These are phyloP conservation scores for Cyclopterus lumpus DNA, from an alignment of 2,797 vertebrate species.

Conservation along the genomic window DNA sequence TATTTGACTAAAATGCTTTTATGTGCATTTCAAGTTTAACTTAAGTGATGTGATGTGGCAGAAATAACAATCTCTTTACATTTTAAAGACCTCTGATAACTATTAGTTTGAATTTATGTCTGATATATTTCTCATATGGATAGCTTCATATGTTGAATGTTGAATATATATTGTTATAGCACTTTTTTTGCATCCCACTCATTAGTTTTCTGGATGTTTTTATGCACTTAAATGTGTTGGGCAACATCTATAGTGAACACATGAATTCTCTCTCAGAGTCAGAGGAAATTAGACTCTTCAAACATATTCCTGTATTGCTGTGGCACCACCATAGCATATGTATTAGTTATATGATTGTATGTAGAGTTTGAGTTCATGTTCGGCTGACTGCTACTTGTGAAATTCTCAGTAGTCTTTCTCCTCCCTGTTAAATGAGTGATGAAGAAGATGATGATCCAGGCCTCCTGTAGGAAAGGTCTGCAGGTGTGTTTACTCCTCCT, in stretches of 20 bases:
- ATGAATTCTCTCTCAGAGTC: not conserved
- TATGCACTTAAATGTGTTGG: not conserved
- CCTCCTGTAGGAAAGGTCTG: slow-evolving; percentile 66
- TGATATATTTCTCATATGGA: not conserved
- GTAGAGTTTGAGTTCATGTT: not conserved
- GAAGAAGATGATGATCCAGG: slow-evolving; percentile 72
- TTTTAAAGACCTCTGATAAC: not conserved
- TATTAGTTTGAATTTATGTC: not conserved
- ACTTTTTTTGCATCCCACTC: not conserved
- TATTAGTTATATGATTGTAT: not conserved
- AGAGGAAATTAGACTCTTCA: not conserved
- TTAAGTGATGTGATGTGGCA: not conserved
- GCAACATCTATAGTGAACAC: not conserved
- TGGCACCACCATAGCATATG: not conserved
- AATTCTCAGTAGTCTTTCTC: slow-evolving; percentile 18
- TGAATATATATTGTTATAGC: not conserved
- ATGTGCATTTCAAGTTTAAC: not conserved
- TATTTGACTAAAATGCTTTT: not conserved
- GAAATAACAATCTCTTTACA: not conserved
- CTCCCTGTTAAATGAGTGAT: slow-evolving; percentile 55
- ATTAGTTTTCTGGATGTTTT: not conserved
- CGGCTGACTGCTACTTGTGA: not conserved
- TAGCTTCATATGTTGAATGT: not conserved
- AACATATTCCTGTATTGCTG: not conserved
- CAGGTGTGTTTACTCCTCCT: slow-evolving; percentile 76